These are phyloP conservation scores for Thalassarche chlororhynchos DNA, from an alignment of 2,113 vertebrate species.

Conservation along the genomic window DNA sequence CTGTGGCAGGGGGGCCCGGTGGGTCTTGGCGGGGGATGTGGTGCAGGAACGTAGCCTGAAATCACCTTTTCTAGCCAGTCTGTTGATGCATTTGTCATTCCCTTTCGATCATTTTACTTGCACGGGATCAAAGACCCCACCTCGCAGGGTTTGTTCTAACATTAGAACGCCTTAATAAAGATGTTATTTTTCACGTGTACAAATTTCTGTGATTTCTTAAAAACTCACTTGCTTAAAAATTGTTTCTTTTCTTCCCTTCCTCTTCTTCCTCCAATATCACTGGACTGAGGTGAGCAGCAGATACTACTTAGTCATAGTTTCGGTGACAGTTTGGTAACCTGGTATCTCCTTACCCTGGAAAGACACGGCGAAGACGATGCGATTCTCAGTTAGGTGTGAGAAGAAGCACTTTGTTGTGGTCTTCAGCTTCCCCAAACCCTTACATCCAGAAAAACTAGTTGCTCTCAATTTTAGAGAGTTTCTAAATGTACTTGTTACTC, in stretches of 20 bases:
- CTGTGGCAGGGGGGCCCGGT: fast-evolving
- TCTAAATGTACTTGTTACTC: background rate
- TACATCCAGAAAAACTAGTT: background rate
- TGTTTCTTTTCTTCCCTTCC: background rate
- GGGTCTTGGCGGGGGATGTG: background rate
- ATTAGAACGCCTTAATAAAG: background rate
- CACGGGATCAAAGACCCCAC: background rate
- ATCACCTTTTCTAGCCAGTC: background rate
- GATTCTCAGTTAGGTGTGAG: background rate
- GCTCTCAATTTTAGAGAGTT: background rate
- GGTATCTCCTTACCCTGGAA: background rate
- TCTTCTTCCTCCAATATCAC: background rate
- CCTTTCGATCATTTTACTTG: background rate
- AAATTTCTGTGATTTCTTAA: background rate
- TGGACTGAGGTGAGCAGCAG: background rate
- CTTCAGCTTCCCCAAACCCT: background rate
- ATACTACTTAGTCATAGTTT: background rate
- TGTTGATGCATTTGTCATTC: background rate
- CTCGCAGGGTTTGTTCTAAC: background rate
- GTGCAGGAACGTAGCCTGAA: background rate
- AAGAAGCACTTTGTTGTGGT: background rate
- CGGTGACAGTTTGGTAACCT: background rate
- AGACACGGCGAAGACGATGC: fast-evolving
- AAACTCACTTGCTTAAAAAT: background rate
- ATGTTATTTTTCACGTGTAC: background rate